phyloP scores from a whole-genome alignment of 2,113 vertebrate species.

The Myocastor coypus region DNA sequence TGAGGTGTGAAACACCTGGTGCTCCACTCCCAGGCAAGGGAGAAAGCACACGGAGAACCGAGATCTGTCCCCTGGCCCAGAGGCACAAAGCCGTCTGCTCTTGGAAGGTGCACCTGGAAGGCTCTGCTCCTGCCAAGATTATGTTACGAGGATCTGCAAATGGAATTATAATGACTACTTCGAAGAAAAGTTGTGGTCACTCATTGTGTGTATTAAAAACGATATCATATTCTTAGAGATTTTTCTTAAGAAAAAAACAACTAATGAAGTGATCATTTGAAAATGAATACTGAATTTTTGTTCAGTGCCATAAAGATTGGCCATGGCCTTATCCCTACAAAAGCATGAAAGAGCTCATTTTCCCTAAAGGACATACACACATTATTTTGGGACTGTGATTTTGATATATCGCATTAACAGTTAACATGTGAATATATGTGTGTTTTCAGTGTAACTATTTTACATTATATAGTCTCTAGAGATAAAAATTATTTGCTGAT shows the following conservation, averaged over 20 bases:
- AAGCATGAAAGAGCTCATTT: neutral
- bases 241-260: constrained; percentile 48
- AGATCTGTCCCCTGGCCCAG: neutral
- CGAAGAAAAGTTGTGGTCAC: neutral
- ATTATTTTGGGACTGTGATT: neutral
- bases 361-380: neutral
- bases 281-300: neutral
- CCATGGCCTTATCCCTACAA: neutral
- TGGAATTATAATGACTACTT: constrained; percentile 49
- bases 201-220: neutral
- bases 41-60: neutral
- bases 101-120: constrained; percentile 65
- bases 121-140: constrained; percentile 62
- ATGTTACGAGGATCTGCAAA: constrained; percentile 49
- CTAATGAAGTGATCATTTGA: constrained; percentile 27
- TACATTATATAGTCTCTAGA: neutral
- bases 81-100: constrained; percentile 60
- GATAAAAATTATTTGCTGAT: constrained; percentile 31
- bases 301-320: neutral
- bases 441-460: neutral
- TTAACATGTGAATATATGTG: constrained; percentile 7
- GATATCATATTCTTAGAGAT: neutral
- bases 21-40: constrained; percentile 33
- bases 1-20: constrained; percentile 41
- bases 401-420: neutral